phyloP scores from a whole-genome alignment of 2,888 invertebrate species.

The Parasteatoda lunata region DNA sequence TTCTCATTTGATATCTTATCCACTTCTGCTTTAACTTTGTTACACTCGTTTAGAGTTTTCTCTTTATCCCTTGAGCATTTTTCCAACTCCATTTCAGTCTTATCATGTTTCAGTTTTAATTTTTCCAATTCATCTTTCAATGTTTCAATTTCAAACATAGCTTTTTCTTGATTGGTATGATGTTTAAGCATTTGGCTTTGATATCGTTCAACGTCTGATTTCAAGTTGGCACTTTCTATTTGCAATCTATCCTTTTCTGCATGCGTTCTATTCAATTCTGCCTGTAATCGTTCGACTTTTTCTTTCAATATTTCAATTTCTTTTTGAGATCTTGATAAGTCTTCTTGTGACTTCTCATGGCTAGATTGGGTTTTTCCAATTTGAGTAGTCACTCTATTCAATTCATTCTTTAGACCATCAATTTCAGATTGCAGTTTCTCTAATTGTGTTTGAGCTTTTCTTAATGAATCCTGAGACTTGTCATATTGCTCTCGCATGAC shows the following conservation, averaged over 20 bases:
- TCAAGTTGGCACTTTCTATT: slow-evolving; percentile 83
- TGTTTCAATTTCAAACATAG: slow-evolving; percentile 70
- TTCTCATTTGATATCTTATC: slow-evolving; percentile 77
- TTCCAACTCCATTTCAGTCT: slow-evolving; percentile 58
- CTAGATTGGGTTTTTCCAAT: slow-evolving; percentile 88
- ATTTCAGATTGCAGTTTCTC: slow-evolving; percentile 72
- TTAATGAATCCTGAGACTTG: slow-evolving; percentile 87
- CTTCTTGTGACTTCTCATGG: slow-evolving; percentile 91
- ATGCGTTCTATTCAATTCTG: slow-evolving; percentile 77
- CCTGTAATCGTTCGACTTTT: slow-evolving; percentile 87
- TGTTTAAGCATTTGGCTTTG: slow-evolving; percentile 84
- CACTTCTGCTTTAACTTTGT: slow-evolving; percentile 57
- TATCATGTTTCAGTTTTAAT: slow-evolving; percentile 64
- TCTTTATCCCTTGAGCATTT: slow-evolving; percentile 66
- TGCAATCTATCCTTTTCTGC: slow-evolving; percentile 83
- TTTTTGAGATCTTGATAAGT: slow-evolving; percentile 88
- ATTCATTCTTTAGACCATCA: slow-evolving; percentile 78
- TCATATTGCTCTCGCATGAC: slow-evolving; percentile 91
- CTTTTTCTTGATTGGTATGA: slow-evolving; percentile 77
- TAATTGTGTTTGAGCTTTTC: slow-evolving; percentile 78
- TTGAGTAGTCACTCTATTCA: slow-evolving; percentile 90
- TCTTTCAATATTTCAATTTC: slow-evolving; percentile 93
- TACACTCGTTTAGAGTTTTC: slow-evolving; percentile 52
- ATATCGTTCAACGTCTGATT: slow-evolving; percentile 85
- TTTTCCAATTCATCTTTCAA: slow-evolving; percentile 67